phyloP scores from a whole-genome alignment of 2,888 invertebrate species.

The Andrena marginata region DNA sequence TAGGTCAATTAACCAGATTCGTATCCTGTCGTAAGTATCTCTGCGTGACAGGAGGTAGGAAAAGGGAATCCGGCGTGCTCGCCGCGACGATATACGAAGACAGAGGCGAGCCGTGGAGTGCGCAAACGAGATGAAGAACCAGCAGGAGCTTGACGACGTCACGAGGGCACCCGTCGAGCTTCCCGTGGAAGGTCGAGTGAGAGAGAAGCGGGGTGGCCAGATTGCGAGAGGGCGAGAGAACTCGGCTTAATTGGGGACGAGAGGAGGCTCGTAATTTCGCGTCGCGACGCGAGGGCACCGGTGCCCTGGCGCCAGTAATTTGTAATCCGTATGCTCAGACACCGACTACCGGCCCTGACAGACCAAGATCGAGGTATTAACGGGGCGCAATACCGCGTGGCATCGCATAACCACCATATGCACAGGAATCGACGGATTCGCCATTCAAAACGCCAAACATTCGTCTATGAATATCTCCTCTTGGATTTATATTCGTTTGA shows the following conservation, averaged over 20 bases:
- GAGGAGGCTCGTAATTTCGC: slow-evolving; percentile 74
- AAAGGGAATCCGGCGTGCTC: slow-evolving; percentile 6
- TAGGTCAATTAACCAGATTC: slow-evolving; percentile 64
- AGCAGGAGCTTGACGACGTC: slow-evolving; percentile 53
- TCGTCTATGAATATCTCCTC: slow-evolving; percentile 21
- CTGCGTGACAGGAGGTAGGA: slow-evolving; percentile 48
- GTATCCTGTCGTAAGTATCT: slow-evolving; percentile 53
- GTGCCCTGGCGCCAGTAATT: slow-evolving; percentile 72
- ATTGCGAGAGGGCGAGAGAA: slow-evolving; percentile 36
- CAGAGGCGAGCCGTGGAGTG: slow-evolving; percentile 7
- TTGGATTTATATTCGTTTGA: slow-evolving; percentile 27
- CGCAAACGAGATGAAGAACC: slow-evolving; percentile 55
- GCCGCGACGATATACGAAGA: slow-evolving; percentile 19
- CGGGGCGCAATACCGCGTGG: slow-evolving; percentile 58
- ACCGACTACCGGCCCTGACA: slow-evolving; percentile 55
- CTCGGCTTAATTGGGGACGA: slow-evolving; percentile 68
- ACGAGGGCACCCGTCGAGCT: slow-evolving; percentile 57
- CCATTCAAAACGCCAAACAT: slow-evolving; percentile 54
- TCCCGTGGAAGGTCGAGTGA: slow-evolving; percentile 48
- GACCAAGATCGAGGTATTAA: slow-evolving; percentile 61
- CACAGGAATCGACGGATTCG: slow-evolving; percentile 42
- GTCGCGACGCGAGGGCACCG: slow-evolving; percentile 73
- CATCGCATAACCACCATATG: slow-evolving; percentile 55
- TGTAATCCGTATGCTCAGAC: slow-evolving; percentile 69
- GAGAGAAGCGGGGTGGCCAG: slow-evolving; percentile 1